Evolutionary conservation across 2,888 invertebrate genomes (phyloP).

Genomic region (Caenorhabditis parvicauda): DNA sequence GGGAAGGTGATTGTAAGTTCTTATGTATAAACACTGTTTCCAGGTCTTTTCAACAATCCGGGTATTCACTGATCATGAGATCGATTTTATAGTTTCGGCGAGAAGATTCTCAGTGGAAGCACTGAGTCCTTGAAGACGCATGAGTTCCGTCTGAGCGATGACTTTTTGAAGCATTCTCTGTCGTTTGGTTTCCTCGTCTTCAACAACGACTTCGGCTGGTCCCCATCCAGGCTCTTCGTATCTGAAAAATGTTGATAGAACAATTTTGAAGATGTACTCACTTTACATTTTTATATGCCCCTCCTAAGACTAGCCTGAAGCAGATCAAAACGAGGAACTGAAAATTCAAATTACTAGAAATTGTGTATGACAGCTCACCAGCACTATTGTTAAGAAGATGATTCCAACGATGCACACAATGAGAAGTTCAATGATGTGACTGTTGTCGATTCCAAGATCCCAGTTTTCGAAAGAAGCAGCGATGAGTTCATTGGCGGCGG

Average conservation of each 20-base stretch:
- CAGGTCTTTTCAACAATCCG: not conserved
- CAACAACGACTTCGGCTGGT: not conserved
- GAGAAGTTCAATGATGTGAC: conserved; percentile 6
- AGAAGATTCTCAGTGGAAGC: not conserved
- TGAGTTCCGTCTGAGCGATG: conserved; percentile 1
- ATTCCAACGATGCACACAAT: conserved; percentile 3
- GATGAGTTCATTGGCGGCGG: conserved; percentile 7
- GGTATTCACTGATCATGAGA: not conserved
- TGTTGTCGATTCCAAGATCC: conserved; percentile 7
- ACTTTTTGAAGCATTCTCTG: not conserved
- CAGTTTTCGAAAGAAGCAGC: conserved; percentile 3
- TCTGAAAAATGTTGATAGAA: too few species aligned
- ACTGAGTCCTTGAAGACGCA: conserved; percentile 2
- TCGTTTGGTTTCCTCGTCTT: not conserved
- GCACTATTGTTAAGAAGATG: not conserved
- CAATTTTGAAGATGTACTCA: not conserved
- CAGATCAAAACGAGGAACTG: conserved; percentile 2
- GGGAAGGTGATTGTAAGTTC: too few species aligned
- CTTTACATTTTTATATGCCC: not conserved
- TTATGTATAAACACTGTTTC: not conserved
- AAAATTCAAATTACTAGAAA: not conserved
- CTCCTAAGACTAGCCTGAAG: not conserved
- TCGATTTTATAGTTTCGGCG: not conserved
- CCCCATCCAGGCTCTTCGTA: not conserved
- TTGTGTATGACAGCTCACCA: not conserved